Percentiles rank a stretch among this genome's conserved stretches.
Conservation (phyloP, 2,113 vertebrate genomes). For the Dicentrarchus labrax region DNA sequence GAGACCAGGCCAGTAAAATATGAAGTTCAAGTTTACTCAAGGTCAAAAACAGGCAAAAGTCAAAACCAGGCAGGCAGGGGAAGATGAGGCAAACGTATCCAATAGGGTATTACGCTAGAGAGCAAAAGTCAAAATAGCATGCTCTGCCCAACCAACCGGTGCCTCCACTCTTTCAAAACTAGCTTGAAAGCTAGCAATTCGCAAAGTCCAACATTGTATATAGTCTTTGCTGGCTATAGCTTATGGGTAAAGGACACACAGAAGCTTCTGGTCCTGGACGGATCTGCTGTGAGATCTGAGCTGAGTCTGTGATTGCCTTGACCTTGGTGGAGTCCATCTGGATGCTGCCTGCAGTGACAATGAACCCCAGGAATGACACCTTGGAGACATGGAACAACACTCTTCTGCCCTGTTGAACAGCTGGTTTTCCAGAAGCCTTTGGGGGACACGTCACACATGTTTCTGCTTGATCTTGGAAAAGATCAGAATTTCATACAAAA, state of each 20-base stretch:
- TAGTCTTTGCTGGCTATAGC: not conserved
- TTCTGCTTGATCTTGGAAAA: not conserved
- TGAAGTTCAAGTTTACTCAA: not conserved
- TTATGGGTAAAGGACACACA: not conserved
- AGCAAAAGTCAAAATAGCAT: not conserved
- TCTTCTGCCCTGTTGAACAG: not conserved
- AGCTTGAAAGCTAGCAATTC: no score
- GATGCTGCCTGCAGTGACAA: not conserved
- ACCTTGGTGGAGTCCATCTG: not conserved
- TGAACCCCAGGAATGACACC: not conserved
- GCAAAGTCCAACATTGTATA: not conserved
- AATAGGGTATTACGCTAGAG: not conserved
- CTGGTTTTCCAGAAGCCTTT: not conserved
- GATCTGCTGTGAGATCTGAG: not conserved
- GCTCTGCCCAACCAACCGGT: no score
- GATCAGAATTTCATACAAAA: not conserved
- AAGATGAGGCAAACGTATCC: not conserved
- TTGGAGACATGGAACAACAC: not conserved
- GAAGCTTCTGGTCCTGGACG: not conserved
- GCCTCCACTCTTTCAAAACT: no score
- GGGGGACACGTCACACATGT: not conserved
- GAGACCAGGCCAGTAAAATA: not conserved
- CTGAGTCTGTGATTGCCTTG: not conserved
- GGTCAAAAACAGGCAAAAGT: not conserved
- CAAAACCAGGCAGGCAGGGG: constrained; percentile 2